A percentile compares a stretch with the other conserved stretches of the same genome.
These are phyloP conservation scores for Drepanosiphum platanoidis DNA, from an alignment of 2,888 invertebrate genomes.

Conservation along the genomic window DNA sequence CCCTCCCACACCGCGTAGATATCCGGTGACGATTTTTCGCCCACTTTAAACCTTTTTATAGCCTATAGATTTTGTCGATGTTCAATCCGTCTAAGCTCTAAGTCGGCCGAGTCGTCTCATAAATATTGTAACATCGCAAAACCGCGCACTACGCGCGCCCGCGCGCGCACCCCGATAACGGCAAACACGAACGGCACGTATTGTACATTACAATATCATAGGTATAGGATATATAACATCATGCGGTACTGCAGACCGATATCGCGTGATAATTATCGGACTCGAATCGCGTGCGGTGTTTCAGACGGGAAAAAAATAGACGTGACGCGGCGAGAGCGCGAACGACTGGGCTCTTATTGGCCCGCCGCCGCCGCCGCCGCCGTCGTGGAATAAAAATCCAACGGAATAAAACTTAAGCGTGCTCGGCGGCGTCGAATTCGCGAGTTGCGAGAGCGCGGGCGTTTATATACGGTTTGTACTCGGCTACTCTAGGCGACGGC, in stretches of 20 bases:
- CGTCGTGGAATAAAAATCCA: too few species aligned
- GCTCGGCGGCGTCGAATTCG: too few species aligned
- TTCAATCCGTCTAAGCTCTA: constrained; percentile 32
- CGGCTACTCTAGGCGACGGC: too few species aligned
- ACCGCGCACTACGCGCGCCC: too few species aligned
- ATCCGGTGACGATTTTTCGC: constrained; percentile 54
- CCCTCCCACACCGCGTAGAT: constrained; percentile 8
- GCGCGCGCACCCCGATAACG: too few species aligned
- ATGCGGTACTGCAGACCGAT: not conserved
- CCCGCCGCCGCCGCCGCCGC: too few species aligned
- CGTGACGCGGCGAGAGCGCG: too few species aligned
- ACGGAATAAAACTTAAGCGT: too few species aligned
- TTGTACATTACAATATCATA: not conserved
- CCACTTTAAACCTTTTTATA: constrained; percentile 52
- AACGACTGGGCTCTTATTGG: too few species aligned
- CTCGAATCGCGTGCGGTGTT: not conserved
- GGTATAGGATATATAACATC: not conserved
- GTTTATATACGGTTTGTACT: too few species aligned
- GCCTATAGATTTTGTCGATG: constrained; percentile 41
- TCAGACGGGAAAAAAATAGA: not conserved
- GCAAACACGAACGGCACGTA: too few species aligned
- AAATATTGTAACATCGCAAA: constrained; percentile 13
- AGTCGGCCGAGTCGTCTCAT: constrained; percentile 19
- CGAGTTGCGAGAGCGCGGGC: too few species aligned
- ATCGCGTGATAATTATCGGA: not conserved